Base-by-base conservation (phyloP, 2,888 invertebrate species). In the Sabatieria punctata region DNA sequence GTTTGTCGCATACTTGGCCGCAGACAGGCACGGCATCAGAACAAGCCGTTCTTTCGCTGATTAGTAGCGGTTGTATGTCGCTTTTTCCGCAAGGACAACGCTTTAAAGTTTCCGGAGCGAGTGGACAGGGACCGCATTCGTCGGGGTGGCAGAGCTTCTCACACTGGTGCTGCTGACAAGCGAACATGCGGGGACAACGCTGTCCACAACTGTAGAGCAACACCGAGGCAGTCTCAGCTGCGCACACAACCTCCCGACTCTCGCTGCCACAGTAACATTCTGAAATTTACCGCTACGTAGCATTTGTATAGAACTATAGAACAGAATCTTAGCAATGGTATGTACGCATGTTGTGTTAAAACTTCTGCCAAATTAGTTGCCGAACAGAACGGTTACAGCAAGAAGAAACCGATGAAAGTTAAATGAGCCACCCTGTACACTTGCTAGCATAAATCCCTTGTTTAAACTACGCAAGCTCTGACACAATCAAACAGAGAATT, bases 1-100 rank as follows among this genome's bases (percentile, higher is more conserved):
- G 71, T 59, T 78, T 79, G 41, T 75, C 72, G 59, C 82, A 83
- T 13, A 68, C 60, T 45, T 74, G 77, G 40, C 77, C 79, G 67
- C 89, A 91, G 33, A 79, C 74, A 1, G 85, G 82, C 53, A 89
- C 77, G 0, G 81, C 77, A 66, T 88, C 85, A 4, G 78, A 71
- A 65, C 88, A 89, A 8, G 75, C 74, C 42, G 69, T 73, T 49
- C 86, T 74, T 21, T 26, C 19, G 4, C 48, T 51, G 18, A 53
- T 42, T 21, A 52, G 52, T 19, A 64, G 42, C 15, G 56, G 52
- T 2, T 50, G 39, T 21, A 77, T 66, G 1, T 69, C 64, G 33
- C 74, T 76, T 66, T 80, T 77, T 1, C 82, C 82, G 64, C 86
- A 86, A 0, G 79, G 80, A 60, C 86, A 86, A 35, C 73, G 73